phyloP scores from a whole-genome alignment of 64 coral and sea anemone species.

The Montipora cactus region DNA sequence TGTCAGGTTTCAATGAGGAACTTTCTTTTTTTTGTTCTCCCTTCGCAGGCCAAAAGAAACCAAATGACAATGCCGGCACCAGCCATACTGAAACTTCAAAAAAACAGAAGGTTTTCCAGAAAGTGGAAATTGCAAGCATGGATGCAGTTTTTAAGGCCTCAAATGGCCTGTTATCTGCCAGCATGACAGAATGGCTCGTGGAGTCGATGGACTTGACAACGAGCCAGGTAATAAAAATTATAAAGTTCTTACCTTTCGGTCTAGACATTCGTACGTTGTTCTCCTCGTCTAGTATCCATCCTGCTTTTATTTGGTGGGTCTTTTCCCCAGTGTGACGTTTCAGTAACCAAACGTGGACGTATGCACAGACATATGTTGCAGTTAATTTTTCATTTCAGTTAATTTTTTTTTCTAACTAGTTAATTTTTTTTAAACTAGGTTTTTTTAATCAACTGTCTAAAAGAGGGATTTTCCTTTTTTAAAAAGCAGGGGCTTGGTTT shows the following conservation, averaged over 20 bases:
- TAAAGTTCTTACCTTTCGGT: constrained; percentile 11
- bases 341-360: too few species aligned
- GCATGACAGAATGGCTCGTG: neutral
- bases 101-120: constrained; percentile 36
- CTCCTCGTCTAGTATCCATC: constrained; percentile 1
- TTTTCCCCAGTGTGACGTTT: too few species aligned
- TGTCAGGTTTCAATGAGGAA: neutral
- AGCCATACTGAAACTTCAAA: neutral
- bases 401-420: too few species aligned
- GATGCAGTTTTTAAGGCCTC: constrained; percentile 24
- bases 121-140: constrained; percentile 7
- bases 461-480: too few species aligned
- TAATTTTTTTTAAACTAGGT: too few species aligned
- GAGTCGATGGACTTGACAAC: constrained; percentile 18
- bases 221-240: constrained; percentile 24
- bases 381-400: too few species aligned
- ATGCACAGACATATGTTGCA: too few species aligned
- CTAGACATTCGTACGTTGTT: constrained; percentile 42
- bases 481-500: too few species aligned
- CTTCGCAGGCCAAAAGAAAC: neutral
- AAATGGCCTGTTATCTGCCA: constrained; percentile 6
- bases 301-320: too few species aligned
- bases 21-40: constrained; percentile 8
- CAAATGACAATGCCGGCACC: neutral
- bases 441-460: too few species aligned